Evolutionary conservation across 92 coral and sea anemone genomes (phyloP).

Genomic region (Parazoanthus swiftii): DNA sequence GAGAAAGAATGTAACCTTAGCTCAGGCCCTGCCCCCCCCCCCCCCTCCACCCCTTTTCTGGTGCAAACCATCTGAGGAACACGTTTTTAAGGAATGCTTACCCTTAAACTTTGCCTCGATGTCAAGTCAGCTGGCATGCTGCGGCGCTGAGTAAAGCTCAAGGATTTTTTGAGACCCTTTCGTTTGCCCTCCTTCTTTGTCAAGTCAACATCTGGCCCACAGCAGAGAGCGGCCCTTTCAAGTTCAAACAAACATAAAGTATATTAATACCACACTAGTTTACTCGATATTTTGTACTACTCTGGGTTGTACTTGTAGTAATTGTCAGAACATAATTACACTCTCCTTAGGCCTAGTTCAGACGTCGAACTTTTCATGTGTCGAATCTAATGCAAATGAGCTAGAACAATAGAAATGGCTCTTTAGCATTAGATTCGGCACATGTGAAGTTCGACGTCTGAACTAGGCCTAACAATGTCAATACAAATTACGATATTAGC

Average conservation of each 20-base stretch:
- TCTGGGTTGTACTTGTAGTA: neutral
- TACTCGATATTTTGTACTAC: neutral
- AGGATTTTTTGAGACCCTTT: conserved; percentile 66
- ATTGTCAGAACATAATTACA: neutral
- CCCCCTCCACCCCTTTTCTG: too few species aligned
- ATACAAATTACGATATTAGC: too few species aligned
- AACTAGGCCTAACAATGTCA: neutral
- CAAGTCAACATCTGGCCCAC: conserved; percentile 45
- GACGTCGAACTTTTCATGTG: too few species aligned
- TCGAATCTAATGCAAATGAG: too few species aligned
- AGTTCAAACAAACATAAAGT: neutral
- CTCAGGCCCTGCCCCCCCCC: too few species aligned
- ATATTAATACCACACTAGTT: neutral
- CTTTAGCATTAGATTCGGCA: too few species aligned
- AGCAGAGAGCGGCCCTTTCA: conserved; percentile 56
- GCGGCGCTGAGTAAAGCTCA: conserved; percentile 67
- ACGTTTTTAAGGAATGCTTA: conserved; percentile 40
- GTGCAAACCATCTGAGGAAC: too few species aligned
- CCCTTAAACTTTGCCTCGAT: conserved; percentile 80
- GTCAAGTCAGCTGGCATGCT: conserved; percentile 58
- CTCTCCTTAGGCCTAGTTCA: too few species aligned
- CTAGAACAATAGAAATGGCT: too few species aligned
- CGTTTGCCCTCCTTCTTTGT: conserved; percentile 62
- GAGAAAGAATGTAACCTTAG: too few species aligned
- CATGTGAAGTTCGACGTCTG: too few species aligned